phyloP scores from a whole-genome alignment of 2,113 vertebrate species.

The Irena cyanogastra region DNA sequence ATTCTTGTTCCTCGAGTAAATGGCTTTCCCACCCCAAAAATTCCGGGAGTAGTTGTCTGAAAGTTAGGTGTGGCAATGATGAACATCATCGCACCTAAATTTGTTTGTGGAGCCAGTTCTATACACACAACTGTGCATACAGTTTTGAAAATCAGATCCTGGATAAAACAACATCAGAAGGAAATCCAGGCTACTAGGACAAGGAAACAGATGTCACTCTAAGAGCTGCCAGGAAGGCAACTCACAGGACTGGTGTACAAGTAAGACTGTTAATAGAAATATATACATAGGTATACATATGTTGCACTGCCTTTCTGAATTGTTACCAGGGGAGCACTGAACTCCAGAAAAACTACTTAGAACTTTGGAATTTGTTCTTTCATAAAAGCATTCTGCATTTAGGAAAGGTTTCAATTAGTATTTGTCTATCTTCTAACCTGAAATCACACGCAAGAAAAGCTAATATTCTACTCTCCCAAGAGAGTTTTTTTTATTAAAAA shows the following conservation, averaged over 20 bases:
- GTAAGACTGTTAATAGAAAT: background rate
- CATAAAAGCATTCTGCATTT: background rate
- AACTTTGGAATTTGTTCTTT: background rate
- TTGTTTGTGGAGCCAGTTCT: background rate
- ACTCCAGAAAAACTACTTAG: background rate
- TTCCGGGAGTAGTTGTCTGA: background rate
- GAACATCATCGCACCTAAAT: background rate
- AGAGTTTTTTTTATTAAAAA: background rate
- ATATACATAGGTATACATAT: background rate
- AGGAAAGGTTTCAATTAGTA: background rate
- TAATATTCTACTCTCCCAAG: background rate
- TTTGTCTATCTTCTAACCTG: background rate
- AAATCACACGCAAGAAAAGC: background rate
- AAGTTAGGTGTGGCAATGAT: slow-evolving; percentile 1
- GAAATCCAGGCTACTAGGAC: background rate
- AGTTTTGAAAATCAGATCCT: background rate
- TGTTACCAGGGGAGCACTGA: fast-evolving
- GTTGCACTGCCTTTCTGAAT: background rate
- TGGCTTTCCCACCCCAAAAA: background rate
- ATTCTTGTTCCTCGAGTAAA: background rate
- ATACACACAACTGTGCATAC: background rate
- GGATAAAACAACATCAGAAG: background rate
- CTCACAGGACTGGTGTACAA: background rate
- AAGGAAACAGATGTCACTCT: background rate
- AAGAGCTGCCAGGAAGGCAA: background rate